phyloP scores from a whole-genome alignment of 2,888 invertebrate genomes.

The Dynastes grantii region DNA sequence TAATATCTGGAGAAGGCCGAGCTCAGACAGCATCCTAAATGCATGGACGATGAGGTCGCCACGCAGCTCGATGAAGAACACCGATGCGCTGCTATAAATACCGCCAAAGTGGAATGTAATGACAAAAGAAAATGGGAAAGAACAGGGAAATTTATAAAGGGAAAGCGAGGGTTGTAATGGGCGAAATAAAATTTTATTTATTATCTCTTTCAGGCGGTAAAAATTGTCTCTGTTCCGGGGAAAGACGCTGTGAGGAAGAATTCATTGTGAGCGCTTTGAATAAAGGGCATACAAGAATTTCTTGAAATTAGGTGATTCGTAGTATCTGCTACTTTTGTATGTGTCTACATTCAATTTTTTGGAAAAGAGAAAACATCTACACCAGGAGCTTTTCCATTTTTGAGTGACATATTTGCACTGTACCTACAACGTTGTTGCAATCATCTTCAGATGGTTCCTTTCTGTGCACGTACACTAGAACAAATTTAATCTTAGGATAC shows the following conservation, averaged over 20 bases:
- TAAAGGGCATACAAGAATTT: not conserved
- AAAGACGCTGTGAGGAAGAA: not conserved
- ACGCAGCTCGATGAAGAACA: not conserved
- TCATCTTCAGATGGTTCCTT: too few relatives aligned
- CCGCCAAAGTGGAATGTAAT: conserved; percentile 6
- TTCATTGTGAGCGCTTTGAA: conserved; percentile 22
- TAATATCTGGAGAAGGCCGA: not conserved
- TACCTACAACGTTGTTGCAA: too few relatives aligned
- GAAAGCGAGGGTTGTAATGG: not conserved
- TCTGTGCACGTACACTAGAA: too few relatives aligned
- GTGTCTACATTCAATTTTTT: too few relatives aligned
- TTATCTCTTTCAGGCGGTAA: conserved; percentile 1
- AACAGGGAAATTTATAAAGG: not conserved
- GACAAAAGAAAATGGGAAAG: not conserved
- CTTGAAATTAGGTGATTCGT: conserved; percentile 35
- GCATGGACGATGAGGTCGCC: not conserved
- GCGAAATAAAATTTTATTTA: conserved; percentile 34
- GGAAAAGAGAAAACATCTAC: not conserved
- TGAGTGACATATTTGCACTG: too few relatives aligned
- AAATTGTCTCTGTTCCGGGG: not conserved
- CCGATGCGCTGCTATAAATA: not conserved
- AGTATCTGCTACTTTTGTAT: not conserved
- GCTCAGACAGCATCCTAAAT: conserved; percentile 6
- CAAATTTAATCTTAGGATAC: too few relatives aligned
- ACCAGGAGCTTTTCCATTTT: too few relatives aligned